These are phyloP conservation scores for Phaenicophaeus curvirostris DNA, from an alignment of 2,797 vertebrate genomes.

Conservation along the genomic window DNA sequence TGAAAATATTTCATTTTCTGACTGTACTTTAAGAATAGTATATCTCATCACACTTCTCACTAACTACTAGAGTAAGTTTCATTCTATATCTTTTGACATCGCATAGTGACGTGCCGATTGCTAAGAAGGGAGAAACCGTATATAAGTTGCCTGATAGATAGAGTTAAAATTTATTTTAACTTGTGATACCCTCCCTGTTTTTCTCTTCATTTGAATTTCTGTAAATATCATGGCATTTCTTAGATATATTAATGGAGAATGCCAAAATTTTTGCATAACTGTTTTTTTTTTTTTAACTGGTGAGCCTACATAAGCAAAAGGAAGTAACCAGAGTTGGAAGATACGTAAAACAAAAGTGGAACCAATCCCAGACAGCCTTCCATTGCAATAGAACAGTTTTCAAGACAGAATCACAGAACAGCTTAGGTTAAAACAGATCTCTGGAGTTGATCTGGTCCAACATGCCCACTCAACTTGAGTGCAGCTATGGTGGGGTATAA, in stretches of 20 bases:
- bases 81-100: neutral
- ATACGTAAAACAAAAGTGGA: fast-evolving
- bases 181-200: neutral
- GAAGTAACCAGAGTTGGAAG: neutral
- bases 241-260: neutral
- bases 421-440: neutral
- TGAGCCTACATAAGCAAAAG: neutral
- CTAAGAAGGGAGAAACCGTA: neutral
- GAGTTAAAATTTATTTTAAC: neutral
- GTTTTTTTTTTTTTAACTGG: neutral
- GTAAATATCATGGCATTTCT: neutral
- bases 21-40: neutral
- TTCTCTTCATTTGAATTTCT: neutral
- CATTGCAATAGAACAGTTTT: neutral
- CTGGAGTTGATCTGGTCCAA: neutral
- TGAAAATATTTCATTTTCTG: neutral
- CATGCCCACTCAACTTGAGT: neutral
- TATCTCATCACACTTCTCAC: neutral
- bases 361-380: neutral
- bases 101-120: no score
- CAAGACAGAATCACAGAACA: neutral
- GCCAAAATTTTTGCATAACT: neutral
- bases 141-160: neutral
- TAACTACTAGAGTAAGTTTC: neutral
- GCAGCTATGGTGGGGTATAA: no score